Conservation (phyloP, 1,140 invertebrate genomes). For the Archegozetes longisetosus region DNA sequence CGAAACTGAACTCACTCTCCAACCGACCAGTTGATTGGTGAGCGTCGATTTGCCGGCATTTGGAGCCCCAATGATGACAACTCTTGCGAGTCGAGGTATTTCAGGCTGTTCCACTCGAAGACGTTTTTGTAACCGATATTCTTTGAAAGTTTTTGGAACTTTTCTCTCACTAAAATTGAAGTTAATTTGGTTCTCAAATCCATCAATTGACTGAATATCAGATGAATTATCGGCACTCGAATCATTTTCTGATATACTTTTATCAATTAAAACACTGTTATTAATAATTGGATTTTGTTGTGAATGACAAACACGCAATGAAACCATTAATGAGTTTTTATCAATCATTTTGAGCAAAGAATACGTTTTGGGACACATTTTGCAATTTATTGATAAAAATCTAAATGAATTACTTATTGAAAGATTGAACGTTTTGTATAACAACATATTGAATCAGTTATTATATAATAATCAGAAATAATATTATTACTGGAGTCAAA, state of each 20-base stretch:
- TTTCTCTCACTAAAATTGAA: not conserved
- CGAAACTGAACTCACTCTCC: constrained; percentile 65
- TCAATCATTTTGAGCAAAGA: not conserved
- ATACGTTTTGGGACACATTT: not conserved
- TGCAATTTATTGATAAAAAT: not conserved
- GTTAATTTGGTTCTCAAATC: not conserved
- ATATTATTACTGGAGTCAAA: too few relatives aligned
- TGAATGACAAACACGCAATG: not conserved
- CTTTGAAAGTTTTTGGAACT: constrained; percentile 6
- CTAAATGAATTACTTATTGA: too few relatives aligned
- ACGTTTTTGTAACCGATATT: not conserved
- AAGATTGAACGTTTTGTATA: too few relatives aligned
- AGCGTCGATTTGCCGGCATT: constrained; percentile 90
- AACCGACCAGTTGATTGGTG: constrained; percentile 60
- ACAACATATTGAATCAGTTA: too few relatives aligned
- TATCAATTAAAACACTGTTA: not conserved
- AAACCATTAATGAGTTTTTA: not conserved
- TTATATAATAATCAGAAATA: too few relatives aligned
- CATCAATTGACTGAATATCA: not conserved
- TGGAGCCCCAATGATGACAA: constrained; percentile 73
- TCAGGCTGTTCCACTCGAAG: constrained; percentile 8
- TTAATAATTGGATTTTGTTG: not conserved
- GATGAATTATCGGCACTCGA: not conserved
- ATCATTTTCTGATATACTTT: not conserved
- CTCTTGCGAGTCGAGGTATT: constrained; percentile 42